A percentile compares a stretch with the other conserved stretches of the same genome.
Evolutionary conservation across 1,140 invertebrate genomes (phyloP).

Genomic region (Liolophura sinensis): DNA sequence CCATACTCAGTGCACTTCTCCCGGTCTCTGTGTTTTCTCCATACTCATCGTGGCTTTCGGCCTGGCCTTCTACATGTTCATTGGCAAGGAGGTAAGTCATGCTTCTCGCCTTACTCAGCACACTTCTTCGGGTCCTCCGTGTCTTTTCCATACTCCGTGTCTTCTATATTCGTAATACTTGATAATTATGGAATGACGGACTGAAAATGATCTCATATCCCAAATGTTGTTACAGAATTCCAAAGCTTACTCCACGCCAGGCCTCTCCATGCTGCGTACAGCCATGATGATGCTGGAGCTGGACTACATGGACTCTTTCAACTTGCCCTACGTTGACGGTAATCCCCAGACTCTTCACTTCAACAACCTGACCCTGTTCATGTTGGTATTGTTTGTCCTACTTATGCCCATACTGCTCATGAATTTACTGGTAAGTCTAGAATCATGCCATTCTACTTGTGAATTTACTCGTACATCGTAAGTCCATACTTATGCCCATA

Average conservation of each 20-base stretch:
- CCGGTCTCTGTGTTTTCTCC: conserved; percentile 85
- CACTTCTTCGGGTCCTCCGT: too few relatives aligned
- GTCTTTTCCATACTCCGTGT: conserved; percentile 8
- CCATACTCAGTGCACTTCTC: conserved; percentile 7
- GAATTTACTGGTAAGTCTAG: conserved; percentile 72
- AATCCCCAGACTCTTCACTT: conserved; percentile 67
- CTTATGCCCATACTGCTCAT: conserved; percentile 90
- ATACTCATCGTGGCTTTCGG: conserved; percentile 89
- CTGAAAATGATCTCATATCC: too few relatives aligned
- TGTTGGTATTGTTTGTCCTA: conserved; percentile 83
- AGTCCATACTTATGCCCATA: too few relatives aligned
- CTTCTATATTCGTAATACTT: conserved; percentile 68
- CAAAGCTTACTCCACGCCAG: conserved; percentile 53
- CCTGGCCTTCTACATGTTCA: conserved; percentile 79
- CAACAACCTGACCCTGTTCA: conserved; percentile 75
- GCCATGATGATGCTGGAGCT: conserved; percentile 91
- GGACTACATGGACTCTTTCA: conserved; percentile 84
- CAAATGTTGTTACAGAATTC: conserved; percentile 25
- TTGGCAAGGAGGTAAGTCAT: conserved; percentile 38
- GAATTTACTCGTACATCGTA: too few relatives aligned
- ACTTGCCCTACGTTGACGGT: conserved; percentile 70
- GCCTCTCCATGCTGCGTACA: conserved; percentile 77
- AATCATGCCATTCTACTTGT: too few relatives aligned
- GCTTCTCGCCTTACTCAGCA: too few relatives aligned
- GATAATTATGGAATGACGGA: too few relatives aligned